phyloP scores from a whole-genome alignment of 2,113 vertebrate species.

The Anoplopoma fimbria region DNA sequence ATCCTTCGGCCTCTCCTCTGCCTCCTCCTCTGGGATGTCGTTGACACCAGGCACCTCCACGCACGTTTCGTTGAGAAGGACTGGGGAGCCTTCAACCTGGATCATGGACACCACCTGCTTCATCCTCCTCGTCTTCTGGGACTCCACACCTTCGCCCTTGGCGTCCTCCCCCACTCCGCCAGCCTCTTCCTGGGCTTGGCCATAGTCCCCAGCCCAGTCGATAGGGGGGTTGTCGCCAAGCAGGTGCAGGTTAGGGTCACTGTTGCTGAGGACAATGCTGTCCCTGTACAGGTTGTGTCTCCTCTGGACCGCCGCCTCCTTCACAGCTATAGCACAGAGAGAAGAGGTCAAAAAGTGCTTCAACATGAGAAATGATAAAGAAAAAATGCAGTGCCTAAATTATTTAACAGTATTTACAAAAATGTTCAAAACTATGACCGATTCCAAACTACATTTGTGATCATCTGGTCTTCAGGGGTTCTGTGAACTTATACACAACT shows the following conservation, averaged over 20 bases:
- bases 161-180: slow-evolving; percentile 41
- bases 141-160: background rate
- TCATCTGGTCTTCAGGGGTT: background rate
- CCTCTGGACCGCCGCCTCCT: slow-evolving; percentile 94
- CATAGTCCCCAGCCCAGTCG: slow-evolving; percentile 85
- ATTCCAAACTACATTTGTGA: background rate
- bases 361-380: background rate
- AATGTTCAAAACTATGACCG: background rate
- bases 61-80: slow-evolving; percentile 69
- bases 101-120: slow-evolving; percentile 95
- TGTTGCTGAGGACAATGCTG: slow-evolving; percentile 94
- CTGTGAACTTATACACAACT: background rate
- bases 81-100: slow-evolving; percentile 83
- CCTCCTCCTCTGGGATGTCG: slow-evolving; percentile 68
- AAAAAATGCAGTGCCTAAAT: background rate
- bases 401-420: background rate
- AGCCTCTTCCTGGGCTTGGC: slow-evolving; percentile 48
- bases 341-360: background rate
- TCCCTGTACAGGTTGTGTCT: slow-evolving; percentile 96
- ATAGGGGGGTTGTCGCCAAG: slow-evolving; percentile 88
- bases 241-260: slow-evolving; percentile 94
- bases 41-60: slow-evolving; percentile 73
- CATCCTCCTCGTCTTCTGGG: slow-evolving; percentile 84
- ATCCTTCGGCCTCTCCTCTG: slow-evolving; percentile 27
- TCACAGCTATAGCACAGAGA: slow-evolving; percentile 88